Evolutionary conservation across 2,113 vertebrate genomes (phyloP), one percentile per base, ranked within the genome.

Genomic region (Erpornis zantholeuca): DNA sequence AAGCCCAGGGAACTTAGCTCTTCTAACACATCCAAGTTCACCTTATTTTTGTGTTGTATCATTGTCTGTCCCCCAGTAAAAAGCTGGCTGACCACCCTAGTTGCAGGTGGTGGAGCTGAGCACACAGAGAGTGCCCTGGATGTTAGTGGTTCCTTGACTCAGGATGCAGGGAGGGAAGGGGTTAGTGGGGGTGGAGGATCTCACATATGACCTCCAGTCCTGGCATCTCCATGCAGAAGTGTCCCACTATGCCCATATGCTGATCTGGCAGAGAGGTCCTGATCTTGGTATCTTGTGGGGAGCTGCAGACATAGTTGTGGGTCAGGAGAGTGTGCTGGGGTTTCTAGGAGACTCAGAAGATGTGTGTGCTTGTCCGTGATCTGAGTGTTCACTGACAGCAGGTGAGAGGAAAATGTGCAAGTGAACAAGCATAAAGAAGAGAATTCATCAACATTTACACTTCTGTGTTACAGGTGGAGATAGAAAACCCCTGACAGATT

Each of bases 151-250:
- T 73, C 28, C 22, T 5, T 2, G 4, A 11, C 23, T 54, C 31
- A 14, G 25, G 27, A n/a, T 50, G 27, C 5, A 3, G 60, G 27
- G 36, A 50, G 18, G 4, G 42, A 44, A 53, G 10, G 8, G 7
- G 8, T 6, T 36, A 24, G 25, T 3, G 33, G 2, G 17, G 14
- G 27, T 7, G 40, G 13, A 53, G 7, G 11, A 15, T 36, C 25
- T n/a, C 25, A 49, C 0, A 1, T 24, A 20, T 0, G 0, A 19
- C 38, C 18, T 68, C 42, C 6, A 3, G 14, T 31, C 25, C 23
- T 66, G 38, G 18, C 16, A 24, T 24, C 31, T 57, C 28, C 24
- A 12, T 0, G 2, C 13, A 33, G 15, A 52, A 59, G 5, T 8
- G 18, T 44, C 19, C 12, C 20, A 23, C 3, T 4, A 9, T 3